Percentiles rank a stretch among this genome's conserved stretches.
Evolutionary conservation across 2,113 vertebrate species (phyloP).

Genomic region (Callipepla californica): DNA sequence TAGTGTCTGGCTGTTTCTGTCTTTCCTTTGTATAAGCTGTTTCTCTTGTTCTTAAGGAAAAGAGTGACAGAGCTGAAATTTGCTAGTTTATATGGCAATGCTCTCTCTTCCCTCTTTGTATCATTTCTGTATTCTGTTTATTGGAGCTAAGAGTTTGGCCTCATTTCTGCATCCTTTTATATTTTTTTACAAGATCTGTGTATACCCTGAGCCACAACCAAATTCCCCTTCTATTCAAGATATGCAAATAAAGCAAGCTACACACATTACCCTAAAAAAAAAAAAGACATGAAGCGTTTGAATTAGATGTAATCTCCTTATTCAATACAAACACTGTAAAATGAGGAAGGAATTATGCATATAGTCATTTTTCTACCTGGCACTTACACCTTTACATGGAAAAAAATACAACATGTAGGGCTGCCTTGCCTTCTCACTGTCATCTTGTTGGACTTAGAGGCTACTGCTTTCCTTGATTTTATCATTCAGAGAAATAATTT

Average conservation of each 20-base stretch:
- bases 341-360: not conserved
- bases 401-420: not conserved
- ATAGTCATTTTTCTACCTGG: not conserved
- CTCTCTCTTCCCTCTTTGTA: not conserved
- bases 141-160: not conserved
- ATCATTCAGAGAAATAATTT: conserved; percentile 29
- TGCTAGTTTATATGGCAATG: conserved; percentile 22
- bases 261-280: not conserved
- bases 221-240: not conserved
- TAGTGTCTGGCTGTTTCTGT: conserved; percentile 8
- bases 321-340: conserved; percentile 34
- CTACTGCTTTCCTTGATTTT: not conserved
- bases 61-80: conserved; percentile 12
- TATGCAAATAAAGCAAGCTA: not conserved
- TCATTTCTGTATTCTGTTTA: not conserved
- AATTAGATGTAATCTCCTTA: conserved; percentile 20
- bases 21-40: conserved; percentile 7
- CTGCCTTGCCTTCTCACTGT: not conserved
- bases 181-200: not conserved
- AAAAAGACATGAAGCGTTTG: not conserved
- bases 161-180: conserved; percentile 23
- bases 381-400: not conserved
- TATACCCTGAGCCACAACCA: not conserved
- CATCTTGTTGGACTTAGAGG: not conserved
- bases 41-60: conserved; percentile 16